Evolutionary conservation across 1,140 invertebrate species (phyloP).

Genomic region (Tetramorium simillimum): DNA sequence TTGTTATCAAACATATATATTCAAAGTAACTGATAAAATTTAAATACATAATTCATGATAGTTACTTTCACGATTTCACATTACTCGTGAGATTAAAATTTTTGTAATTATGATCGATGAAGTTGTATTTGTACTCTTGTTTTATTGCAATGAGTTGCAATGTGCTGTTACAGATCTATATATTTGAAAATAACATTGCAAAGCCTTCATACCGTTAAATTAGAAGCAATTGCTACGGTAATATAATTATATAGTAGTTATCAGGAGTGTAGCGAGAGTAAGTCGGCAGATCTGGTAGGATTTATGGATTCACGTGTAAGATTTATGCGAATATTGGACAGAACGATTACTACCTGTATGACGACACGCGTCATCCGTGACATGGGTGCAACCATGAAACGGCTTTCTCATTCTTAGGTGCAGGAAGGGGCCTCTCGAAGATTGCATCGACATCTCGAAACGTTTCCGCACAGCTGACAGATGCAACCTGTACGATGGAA

Average conservation of each 20-base stretch:
- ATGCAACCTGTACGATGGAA: neutral
- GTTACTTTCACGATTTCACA: slow-evolving; percentile 18
- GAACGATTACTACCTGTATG: slow-evolving; percentile 46
- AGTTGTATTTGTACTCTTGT: neutral
- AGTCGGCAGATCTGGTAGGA: neutral
- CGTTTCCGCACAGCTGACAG: slow-evolving; percentile 47
- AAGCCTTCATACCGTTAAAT: neutral
- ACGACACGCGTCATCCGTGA: slow-evolving; percentile 43
- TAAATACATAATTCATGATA: neutral
- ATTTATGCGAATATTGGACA: slow-evolving; percentile 48
- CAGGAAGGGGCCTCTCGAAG: slow-evolving; percentile 50
- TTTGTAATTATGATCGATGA: slow-evolving; percentile 29
- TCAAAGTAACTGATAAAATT: neutral
- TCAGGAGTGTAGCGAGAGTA: slow-evolving; percentile 22
- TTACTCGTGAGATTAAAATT: neutral
- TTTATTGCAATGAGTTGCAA: neutral
- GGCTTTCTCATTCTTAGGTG: slow-evolving; percentile 54
- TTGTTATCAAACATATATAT: neutral
- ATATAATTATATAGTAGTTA: slow-evolving; percentile 53
- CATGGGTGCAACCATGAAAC: slow-evolving; percentile 9
- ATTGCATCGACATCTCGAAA: slow-evolving; percentile 65
- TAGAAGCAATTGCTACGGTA: slow-evolving; percentile 57
- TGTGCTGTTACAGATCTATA: neutral
- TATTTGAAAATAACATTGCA: neutral
- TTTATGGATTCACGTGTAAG: slow-evolving; percentile 19